phyloP scores from a whole-genome alignment of 2,113 vertebrate genomes.

The Anoura caudifer region DNA sequence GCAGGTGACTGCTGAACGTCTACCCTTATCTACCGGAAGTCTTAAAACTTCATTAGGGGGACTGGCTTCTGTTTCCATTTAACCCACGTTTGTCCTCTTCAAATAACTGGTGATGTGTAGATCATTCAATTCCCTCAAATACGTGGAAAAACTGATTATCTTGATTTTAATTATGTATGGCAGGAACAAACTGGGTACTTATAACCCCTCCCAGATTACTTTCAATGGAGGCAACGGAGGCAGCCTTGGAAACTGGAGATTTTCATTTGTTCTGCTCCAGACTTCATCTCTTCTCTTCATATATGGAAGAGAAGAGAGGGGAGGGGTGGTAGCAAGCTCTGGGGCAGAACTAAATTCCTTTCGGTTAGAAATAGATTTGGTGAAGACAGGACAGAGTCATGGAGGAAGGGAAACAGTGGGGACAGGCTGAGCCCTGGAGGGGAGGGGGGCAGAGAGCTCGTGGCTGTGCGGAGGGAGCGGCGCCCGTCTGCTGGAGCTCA shows the following conservation, averaged over 20 bases:
- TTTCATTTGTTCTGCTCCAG: background rate
- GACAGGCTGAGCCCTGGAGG: background rate
- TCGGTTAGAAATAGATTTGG: background rate
- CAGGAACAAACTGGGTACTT: background rate
- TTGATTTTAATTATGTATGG: background rate
- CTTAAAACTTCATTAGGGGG: background rate
- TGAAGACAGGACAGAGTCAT: background rate
- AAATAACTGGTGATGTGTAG: background rate
- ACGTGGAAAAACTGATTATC: background rate
- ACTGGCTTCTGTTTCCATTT: background rate
- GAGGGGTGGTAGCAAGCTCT: background rate
- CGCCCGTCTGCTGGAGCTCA: background rate
- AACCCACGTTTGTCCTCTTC: background rate
- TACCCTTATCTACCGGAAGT: background rate
- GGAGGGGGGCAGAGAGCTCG: too few relatives aligned
- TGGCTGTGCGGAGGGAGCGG: fast-evolving
- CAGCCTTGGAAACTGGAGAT: background rate
- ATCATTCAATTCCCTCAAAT: background rate
- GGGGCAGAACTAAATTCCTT: background rate
- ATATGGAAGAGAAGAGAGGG: background rate
- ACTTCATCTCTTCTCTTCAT: background rate
- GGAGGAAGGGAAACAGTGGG: background rate
- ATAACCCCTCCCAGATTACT: background rate
- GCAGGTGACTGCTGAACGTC: background rate
- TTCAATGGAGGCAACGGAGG: background rate